Conservation (phyloP, 2,797 vertebrate species). For the Pachyuromys duprasi region DNA sequence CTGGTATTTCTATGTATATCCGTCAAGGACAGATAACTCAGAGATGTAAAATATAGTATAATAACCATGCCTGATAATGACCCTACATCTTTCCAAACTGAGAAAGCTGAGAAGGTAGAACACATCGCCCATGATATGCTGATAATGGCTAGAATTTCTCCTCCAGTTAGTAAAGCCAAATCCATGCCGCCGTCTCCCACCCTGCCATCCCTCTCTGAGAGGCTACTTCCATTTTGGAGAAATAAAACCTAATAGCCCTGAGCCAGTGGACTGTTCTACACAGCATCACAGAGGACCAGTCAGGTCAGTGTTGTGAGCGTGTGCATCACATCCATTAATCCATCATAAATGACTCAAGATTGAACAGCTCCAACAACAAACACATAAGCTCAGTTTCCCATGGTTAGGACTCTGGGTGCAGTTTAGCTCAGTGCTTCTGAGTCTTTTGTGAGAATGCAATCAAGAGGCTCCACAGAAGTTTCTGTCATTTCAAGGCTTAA, state of each 20-base stretch:
- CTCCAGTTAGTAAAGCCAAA: not conserved
- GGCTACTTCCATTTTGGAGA: constrained; percentile 19
- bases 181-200: not conserved
- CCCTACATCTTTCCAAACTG: constrained; percentile 40
- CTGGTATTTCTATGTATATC: constrained; percentile 50
- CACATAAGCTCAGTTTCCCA: not conserved
- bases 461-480: not conserved
- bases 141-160: constrained; percentile 39
- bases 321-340: not conserved
- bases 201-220: not conserved
- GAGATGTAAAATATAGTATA: constrained; percentile 48
- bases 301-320: not conserved
- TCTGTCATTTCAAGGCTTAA: not conserved
- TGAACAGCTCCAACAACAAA: not conserved
- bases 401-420: not conserved
- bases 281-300: too few species aligned
- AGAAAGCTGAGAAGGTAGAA: constrained; percentile 50
- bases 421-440: not conserved
- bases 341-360: not conserved
- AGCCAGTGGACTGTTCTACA: not conserved
- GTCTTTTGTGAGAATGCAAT: not conserved
- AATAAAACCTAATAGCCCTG: not conserved
- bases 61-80: constrained; percentile 52
- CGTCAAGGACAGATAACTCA: constrained; percentile 59
- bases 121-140: not conserved